Evolutionary conservation across 1,140 invertebrate species (phyloP), one percentile per base, ranked within the genome.

Genomic region (Andrena cerasifolii): DNA sequence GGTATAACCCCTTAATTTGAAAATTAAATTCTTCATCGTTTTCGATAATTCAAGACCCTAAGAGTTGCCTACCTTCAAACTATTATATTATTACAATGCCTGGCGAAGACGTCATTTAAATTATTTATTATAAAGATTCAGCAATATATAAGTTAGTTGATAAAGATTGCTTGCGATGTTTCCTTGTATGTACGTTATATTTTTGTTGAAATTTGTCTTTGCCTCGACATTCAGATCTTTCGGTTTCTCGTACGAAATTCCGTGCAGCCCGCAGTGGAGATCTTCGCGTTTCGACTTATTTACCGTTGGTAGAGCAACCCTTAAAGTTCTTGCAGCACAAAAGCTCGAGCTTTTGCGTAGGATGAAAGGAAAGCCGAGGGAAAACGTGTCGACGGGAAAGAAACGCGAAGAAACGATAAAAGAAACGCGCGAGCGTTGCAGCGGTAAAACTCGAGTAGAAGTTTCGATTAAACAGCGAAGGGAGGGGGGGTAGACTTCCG

Each of bases 391-490:
- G 31, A 10, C 31, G 26, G 31, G 43, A 33, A 54, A 54, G 24
- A 28, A 70, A 43, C 16, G 3, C 4, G 63, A 6, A 51, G n/a
- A n/a, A n/a, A 40, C 16, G 31, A 40, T 28, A 43, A 54, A 43
- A 43, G 18, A 58, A 43, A 56, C 3, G 10, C 6, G 43, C 0
- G 5, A 31, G 18, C 12, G 2, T n/a, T 26, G 65, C 16, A 14
- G 26, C 14, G 24, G 36, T 43, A 43, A 67, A 56, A 43, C 36
- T 56, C 51, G 66, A 43, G 16, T 21, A 24, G 24, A 56, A 43
- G 16, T 70, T 43, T 70, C 51, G 67, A 70, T 70, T 58, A 21
- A 56, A 28, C n/a, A 28, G 24, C 10, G 12, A 14, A 7, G 18
- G 2, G 10, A 0, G 12, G 5, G 12, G 24, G 36, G 8, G 14